Conservation (phyloP, 2,888 invertebrate species). For the Parnassius mnemosyne region DNA sequence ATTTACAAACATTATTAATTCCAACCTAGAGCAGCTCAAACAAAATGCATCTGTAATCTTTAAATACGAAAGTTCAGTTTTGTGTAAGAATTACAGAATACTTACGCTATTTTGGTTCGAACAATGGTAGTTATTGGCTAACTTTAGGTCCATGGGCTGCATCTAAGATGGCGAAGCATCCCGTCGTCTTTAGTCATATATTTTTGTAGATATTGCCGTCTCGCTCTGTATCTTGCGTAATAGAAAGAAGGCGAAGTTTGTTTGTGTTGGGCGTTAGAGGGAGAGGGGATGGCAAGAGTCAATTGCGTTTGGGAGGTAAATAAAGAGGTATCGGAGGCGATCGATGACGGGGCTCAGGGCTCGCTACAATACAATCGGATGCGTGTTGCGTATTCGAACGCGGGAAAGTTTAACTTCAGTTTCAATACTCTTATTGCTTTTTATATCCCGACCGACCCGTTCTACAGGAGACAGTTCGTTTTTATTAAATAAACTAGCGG, state of each 20-base stretch:
- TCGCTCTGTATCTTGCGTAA: constrained; percentile 63
- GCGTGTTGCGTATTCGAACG: background rate
- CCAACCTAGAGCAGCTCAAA: constrained; percentile 41
- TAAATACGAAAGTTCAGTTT: constrained; percentile 52
- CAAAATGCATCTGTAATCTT: constrained; percentile 43
- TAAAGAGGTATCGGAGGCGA: constrained; percentile 55
- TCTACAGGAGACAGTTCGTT: no score
- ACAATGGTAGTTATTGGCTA: constrained; percentile 68
- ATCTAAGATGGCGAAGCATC: constrained; percentile 74
- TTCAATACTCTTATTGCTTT: no score
- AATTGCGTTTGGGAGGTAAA: constrained; percentile 68
- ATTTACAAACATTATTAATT: constrained; percentile 61
- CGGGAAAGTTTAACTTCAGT: background rate
- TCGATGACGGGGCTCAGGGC: constrained; percentile 45
- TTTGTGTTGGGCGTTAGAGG: constrained; percentile 61
- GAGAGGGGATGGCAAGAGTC: constrained; percentile 52
- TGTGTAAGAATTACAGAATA: constrained; percentile 41
- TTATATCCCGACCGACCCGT: no score
- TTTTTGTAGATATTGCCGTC: constrained; percentile 41
- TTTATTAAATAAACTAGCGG: no score
- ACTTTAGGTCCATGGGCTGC: constrained; percentile 76
- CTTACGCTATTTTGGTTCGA: constrained; percentile 47
- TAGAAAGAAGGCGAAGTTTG: constrained; percentile 66
- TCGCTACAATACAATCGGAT: background rate
- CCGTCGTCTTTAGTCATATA: constrained; percentile 49